Conservation (phyloP, 2,113 vertebrate genomes). For the Neoarius graeffei region DNA sequence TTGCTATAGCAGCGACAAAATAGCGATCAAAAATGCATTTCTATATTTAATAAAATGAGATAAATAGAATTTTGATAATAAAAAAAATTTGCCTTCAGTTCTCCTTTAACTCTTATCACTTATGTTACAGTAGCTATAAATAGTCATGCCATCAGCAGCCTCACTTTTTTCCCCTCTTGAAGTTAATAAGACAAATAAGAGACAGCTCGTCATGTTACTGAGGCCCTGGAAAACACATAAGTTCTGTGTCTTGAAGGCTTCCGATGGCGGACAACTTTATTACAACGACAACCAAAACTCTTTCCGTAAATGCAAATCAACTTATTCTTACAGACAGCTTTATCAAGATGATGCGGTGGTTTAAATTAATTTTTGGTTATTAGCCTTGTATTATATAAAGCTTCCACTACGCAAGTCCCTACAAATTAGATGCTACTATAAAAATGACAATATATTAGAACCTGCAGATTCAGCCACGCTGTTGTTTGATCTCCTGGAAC, state of each 20-base stretch:
- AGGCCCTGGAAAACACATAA: background rate
- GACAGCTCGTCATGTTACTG: background rate
- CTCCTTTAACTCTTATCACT: too few species aligned
- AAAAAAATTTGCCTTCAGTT: too few species aligned
- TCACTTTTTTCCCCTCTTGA: background rate
- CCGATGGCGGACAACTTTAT: background rate
- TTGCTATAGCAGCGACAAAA: too few species aligned
- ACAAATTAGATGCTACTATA: background rate
- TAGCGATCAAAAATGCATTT: too few species aligned
- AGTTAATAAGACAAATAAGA: background rate
- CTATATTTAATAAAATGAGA: too few species aligned
- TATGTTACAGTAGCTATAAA: background rate
- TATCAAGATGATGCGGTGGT: background rate
- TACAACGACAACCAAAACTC: background rate
- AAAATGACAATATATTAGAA: background rate
- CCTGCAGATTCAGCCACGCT: background rate
- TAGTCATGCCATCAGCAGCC: background rate
- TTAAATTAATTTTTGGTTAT: background rate
- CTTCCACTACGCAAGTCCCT: background rate
- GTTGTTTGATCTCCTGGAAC: background rate
- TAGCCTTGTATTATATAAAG: too few species aligned
- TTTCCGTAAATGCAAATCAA: background rate
- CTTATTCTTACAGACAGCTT: background rate
- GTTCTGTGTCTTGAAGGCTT: background rate
- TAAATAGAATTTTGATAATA: too few species aligned